These are phyloP conservation scores for Jaculus jaculus DNA, from an alignment of 2,113 vertebrate species.

Conservation along the genomic window DNA sequence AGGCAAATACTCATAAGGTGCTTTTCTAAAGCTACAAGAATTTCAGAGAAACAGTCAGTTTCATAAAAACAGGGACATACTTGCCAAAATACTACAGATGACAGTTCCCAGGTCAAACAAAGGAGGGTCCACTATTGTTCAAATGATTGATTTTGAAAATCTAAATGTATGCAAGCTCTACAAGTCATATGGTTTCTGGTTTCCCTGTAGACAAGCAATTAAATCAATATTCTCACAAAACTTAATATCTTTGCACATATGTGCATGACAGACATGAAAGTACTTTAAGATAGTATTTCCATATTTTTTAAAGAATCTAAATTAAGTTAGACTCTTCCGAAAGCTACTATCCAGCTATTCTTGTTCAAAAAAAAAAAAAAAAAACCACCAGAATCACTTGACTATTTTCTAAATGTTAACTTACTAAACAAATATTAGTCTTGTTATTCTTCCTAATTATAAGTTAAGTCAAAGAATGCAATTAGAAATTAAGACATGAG, in stretches of 20 bases:
- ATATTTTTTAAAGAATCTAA: slow-evolving; percentile 24
- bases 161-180: background rate
- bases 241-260: slow-evolving; percentile 15
- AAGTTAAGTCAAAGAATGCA: background rate
- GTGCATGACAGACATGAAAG: background rate
- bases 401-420: slow-evolving; percentile 14
- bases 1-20: background rate
- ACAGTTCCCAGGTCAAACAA: background rate
- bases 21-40: slow-evolving; percentile 14
- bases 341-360: background rate
- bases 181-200: slow-evolving; percentile 11
- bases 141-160: slow-evolving; percentile 34
- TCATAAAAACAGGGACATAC: background rate
- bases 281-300: background rate
- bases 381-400: background rate
- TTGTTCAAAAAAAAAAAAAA: background rate
- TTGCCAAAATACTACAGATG: background rate
- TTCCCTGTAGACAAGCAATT: slow-evolving; percentile 33
- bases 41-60: slow-evolving; percentile 15
- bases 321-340: slow-evolving; percentile 28
- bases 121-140: background rate
- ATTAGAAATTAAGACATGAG: slow-evolving; percentile 29
- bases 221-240: background rate
- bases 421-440: slow-evolving; percentile 1
- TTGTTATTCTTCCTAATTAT: slow-evolving; percentile 10